Conservation (phyloP, 1,140 invertebrate genomes). For the Solen grandis region DNA sequence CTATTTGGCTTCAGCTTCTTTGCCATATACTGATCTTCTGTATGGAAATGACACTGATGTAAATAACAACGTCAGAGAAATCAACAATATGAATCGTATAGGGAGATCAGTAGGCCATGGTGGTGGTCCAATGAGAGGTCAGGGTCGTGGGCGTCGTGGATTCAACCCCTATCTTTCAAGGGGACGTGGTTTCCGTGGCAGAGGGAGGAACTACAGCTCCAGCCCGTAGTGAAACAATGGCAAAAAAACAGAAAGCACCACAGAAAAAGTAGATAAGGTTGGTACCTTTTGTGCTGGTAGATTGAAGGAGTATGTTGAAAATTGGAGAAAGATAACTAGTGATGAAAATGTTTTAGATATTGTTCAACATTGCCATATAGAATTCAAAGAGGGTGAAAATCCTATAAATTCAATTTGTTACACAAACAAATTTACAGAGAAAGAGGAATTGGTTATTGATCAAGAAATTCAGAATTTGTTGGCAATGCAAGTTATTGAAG, state of each 20-base stretch:
- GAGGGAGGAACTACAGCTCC: neutral
- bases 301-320: slow-evolving; percentile 23
- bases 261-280: slow-evolving; percentile 2
- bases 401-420: neutral
- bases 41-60: slow-evolving; percentile 34
- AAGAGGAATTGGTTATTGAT: slow-evolving; percentile 13
- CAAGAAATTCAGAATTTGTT: slow-evolving; percentile 16
- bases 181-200: neutral
- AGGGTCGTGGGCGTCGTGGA: no score
- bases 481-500: slow-evolving; percentile 16
- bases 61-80: slow-evolving; percentile 31
- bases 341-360: slow-evolving; percentile 15
- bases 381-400: slow-evolving; percentile 8
- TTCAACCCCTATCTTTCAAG: slow-evolving; percentile 2
- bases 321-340: slow-evolving; percentile 50
- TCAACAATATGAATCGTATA: no score
- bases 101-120: no score
- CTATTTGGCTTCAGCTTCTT: slow-evolving; percentile 21
- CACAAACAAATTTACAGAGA: neutral
- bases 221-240: neutral
- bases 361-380: no score
- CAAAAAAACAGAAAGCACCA: slow-evolving; percentile 27
- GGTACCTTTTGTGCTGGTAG: slow-evolving; percentile 14
- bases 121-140: no score
- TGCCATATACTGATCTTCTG: no score